Percentiles rank a stretch among this genome's conserved stretches.
Evolutionary conservation across 2,113 vertebrate genomes (phyloP).

Genomic region (Ceyx margarethae): DNA sequence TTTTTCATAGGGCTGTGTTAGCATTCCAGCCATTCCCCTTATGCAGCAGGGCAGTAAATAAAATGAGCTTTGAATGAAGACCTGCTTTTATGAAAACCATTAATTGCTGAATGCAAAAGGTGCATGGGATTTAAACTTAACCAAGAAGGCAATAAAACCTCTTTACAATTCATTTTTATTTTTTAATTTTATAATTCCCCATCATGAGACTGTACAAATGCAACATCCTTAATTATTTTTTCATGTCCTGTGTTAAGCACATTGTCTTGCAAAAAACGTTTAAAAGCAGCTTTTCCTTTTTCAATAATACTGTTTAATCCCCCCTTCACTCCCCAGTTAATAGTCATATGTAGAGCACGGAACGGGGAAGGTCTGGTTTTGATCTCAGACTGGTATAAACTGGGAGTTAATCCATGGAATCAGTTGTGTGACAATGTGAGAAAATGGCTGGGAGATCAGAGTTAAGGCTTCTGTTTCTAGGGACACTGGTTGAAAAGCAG

Average conservation of each 20-base stretch:
- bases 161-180: background rate
- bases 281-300: background rate
- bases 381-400: background rate
- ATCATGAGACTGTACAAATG: background rate
- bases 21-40: background rate
- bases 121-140: background rate
- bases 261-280: background rate
- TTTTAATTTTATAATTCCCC: background rate
- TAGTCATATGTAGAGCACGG: background rate
- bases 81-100: background rate
- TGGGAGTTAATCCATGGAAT: background rate
- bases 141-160: background rate
- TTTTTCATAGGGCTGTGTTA: background rate
- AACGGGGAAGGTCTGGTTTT: background rate
- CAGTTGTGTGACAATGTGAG: background rate
- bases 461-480: constrained; percentile 24
- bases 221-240: background rate
- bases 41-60: background rate
- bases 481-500: constrained; percentile 14
- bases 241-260: background rate
- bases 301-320: background rate
- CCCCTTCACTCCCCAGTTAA: background rate
- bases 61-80: background rate
- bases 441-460: constrained; percentile 33
- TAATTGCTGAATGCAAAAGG: background rate